Percentiles rank a stretch among this genome's conserved stretches.
These are phyloP conservation scores for Rhynchonema sp. DNA, from an alignment of 2,888 invertebrate genomes.

Conservation along the genomic window DNA sequence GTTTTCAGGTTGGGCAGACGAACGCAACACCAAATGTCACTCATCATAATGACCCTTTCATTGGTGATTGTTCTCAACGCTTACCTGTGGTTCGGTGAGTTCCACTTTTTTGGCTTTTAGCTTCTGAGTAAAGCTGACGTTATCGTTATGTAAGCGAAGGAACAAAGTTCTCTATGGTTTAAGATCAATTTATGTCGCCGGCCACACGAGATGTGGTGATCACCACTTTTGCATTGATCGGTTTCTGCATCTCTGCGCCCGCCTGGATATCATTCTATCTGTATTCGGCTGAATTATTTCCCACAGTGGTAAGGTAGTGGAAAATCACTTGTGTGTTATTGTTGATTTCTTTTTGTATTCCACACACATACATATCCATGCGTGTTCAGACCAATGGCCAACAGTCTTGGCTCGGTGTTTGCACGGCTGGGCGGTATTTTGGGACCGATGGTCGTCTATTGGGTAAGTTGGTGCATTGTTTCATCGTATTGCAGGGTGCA, in stretches of 20 bases:
- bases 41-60: background rate
- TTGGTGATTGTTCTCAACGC: background rate
- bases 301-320: background rate
- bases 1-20: background rate
- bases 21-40: background rate
- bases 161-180: no score
- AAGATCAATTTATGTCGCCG: no score
- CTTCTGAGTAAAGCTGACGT: no score
- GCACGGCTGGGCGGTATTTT: background rate
- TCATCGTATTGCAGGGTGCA: no score
- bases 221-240: background rate
- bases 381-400: background rate
- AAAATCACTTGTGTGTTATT: no score
- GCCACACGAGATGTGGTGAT: background rate
- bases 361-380: no score
- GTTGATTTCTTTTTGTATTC: no score
- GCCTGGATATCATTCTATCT: background rate
- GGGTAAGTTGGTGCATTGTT: no score
- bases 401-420: background rate
- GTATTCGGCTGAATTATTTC: background rate
- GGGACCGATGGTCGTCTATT: background rate
- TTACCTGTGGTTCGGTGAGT: background rate
- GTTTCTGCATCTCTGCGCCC: background rate
- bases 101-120: background rate
- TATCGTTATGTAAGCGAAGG: no score